phyloP scores from a whole-genome alignment of 2,113 vertebrate genomes.

The Proteles cristata region DNA sequence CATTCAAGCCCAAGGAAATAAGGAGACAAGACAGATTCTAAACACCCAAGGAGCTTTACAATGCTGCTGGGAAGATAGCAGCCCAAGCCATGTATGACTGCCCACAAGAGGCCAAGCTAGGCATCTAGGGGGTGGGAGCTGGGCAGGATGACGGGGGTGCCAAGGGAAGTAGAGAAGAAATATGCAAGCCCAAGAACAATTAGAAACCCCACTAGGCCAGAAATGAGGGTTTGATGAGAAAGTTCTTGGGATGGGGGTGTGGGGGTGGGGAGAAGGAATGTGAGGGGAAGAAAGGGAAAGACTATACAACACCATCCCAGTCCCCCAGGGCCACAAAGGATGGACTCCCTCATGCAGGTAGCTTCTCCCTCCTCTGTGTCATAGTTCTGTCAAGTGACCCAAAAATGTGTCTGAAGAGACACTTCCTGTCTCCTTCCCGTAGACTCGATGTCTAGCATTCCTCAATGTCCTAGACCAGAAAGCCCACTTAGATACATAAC shows the following conservation, averaged over 20 bases:
- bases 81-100: not conserved
- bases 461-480: not conserved
- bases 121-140: no score
- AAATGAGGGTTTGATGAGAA: not conserved
- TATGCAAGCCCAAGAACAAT: not conserved
- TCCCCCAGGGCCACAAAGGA: not conserved
- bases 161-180: not conserved
- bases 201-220: not conserved
- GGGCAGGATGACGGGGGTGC: not conserved
- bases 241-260: not conserved
- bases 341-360: no score
- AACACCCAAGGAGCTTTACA: not conserved
- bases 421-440: not conserved
- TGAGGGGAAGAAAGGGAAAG: not conserved
- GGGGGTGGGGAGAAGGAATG: not conserved
- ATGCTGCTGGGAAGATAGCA: not conserved
- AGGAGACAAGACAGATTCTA: not conserved
- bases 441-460: not conserved
- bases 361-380: not conserved
- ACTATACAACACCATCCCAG: fast-evolving
- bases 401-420: not conserved
- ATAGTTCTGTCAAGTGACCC: not conserved
- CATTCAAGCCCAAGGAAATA: not conserved
- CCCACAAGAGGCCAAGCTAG: not conserved
- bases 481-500: no score